Evolutionary conservation across 1,140 invertebrate genomes (phyloP).

Genomic region (Trichoplusia ni): DNA sequence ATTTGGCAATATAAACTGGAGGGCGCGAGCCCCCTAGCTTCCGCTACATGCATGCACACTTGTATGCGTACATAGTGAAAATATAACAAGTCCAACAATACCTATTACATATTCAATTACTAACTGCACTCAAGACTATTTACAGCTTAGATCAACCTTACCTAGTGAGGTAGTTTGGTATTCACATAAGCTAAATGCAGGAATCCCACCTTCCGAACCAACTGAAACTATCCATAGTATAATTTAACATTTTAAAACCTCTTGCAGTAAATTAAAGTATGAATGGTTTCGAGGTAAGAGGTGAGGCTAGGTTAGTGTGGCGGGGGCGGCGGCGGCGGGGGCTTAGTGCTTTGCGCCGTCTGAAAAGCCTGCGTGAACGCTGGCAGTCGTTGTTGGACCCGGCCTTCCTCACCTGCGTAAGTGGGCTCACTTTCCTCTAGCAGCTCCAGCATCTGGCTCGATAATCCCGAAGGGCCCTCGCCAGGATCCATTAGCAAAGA

Average conservation of each 20-base stretch:
- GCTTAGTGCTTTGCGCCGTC: conserved; percentile 77
- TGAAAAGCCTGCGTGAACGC: conserved; percentile 78
- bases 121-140: conserved; percentile 62
- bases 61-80: conserved; percentile 37
- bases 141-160: conserved; percentile 75
- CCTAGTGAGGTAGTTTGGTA: conserved; percentile 77
- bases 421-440: conserved; percentile 62
- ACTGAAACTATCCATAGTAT: conserved; percentile 1
- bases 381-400: conserved; percentile 66
- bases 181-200: conserved; percentile 70
- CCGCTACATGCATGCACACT: no score
- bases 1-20: conserved; percentile 68
- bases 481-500: conserved; percentile 67
- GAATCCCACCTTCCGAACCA: conserved; percentile 34
- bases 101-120: conserved; percentile 50
- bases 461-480: conserved; percentile 67
- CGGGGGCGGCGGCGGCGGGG: conserved; percentile 74
- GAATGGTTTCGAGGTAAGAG: background rate
- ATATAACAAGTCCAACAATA: conserved; percentile 46
- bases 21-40: conserved; percentile 41
- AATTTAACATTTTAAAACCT: background rate
- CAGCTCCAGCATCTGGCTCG: conserved; percentile 64
- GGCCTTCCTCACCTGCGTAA: conserved; percentile 56
- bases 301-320: conserved; percentile 55
- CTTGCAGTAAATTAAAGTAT: background rate